Evolutionary conservation across 2,113 vertebrate genomes (phyloP), one percentile per base, ranked within the genome.

Genomic region (Choloepus hoffmanni): DNA sequence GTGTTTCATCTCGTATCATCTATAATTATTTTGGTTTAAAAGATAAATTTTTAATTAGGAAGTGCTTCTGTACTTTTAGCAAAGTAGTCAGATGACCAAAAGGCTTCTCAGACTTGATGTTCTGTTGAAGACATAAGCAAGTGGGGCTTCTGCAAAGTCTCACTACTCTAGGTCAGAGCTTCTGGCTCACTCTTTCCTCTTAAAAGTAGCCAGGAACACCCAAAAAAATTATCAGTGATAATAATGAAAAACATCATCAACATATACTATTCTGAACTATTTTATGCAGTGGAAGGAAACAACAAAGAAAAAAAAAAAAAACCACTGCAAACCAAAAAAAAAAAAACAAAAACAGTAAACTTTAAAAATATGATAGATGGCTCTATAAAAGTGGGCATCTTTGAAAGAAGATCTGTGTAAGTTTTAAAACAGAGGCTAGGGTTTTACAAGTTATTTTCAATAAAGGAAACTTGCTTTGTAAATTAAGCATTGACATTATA

Each of bases 101-200:
- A 74, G 0, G 0, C 95, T 93, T 92, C 65, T 94, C 93, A 87
- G n/a, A 98, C 98, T 98, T 98, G 98, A 98, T 98, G 98, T 98
- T 98, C 98, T 98, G 87, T 85, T 98, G 98, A 85, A 97, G 96
- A 96, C 62, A 85, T 36, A 97, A 97, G 97, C 87, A 96, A 7
- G 30, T 2, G 21, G 53, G 7, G 26, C 92, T 97, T 98, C 98
- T 98, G 96, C 95, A 96, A 94, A 94, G 82, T 76, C 89, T 98
- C 97, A 96, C 2, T 89, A 50, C 45, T 92, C 74, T 19, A 0
- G 76, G 91, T 93, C 90, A 24, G 88, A 93, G 93, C 76, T 92
- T 94, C 94, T 95, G 84, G 70, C 79, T n/a, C 23, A 1, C 90
- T 95, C 90, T 65, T 91, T 85, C 73, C 62, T 81, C 60, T 45